phyloP scores from a whole-genome alignment of 2,888 invertebrate species.

The Rotaria magnacalcarata region DNA sequence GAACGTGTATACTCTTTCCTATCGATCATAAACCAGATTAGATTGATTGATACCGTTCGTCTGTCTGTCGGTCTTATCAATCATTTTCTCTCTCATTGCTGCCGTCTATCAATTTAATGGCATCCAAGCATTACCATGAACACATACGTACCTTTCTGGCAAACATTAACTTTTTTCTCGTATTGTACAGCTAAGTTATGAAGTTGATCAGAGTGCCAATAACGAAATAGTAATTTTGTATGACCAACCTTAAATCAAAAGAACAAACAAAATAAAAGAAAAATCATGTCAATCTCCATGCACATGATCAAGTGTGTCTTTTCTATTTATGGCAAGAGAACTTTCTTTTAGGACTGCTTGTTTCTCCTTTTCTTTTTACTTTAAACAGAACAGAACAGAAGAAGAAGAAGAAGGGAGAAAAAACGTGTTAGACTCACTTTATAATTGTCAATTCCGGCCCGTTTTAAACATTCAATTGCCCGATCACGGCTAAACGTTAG shows the following conservation, averaged over 20 bases:
- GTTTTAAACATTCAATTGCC: background rate
- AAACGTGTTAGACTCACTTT: conserved; percentile 6
- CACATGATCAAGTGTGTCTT: background rate
- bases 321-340: background rate
- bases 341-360: conserved; percentile 35
- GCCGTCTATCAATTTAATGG: background rate
- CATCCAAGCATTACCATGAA: background rate
- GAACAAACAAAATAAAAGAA: conserved; percentile 33
- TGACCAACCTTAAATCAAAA: conserved; percentile 50
- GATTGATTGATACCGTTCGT: background rate
- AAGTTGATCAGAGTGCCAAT: conserved; percentile 49
- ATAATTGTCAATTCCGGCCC: background rate
- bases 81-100: background rate
- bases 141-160: conserved; percentile 50
- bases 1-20: conserved; percentile 15
- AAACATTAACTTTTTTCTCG: conserved; percentile 48
- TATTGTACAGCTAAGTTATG: conserved; percentile 48
- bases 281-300: background rate
- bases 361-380: conserved; percentile 38
- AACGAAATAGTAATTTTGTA: conserved; percentile 51
- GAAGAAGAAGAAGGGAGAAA: background rate
- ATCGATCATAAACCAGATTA: conserved; percentile 26
- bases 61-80: conserved; percentile 5
- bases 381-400: conserved; percentile 39
- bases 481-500: background rate